Evolutionary conservation across 2,113 vertebrate species (phyloP), one percentile per base, ranked within the genome.

Genomic region (Trogon melanurus): DNA sequence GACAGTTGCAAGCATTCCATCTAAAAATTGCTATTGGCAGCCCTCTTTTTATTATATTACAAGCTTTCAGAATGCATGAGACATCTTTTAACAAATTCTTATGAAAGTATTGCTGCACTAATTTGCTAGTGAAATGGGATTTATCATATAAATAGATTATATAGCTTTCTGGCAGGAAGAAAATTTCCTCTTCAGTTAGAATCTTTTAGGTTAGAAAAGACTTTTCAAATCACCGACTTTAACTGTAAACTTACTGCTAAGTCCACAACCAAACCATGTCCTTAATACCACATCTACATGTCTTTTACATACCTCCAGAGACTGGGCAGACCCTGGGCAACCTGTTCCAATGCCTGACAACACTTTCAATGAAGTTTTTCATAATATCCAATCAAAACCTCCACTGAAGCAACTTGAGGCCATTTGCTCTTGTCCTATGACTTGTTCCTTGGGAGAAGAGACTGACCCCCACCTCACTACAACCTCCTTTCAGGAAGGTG

Each of bases 241-340:
- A 50, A 25, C 15, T 9, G 5, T 21, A 12, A 23, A 11, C 30
- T 7, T 10, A 30, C 16, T 66, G 4, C 12, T 1, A 1, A 58
- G n/a, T 27, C n/a, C 21, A 34, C 23, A 16, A 21, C 17, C 23
- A 56, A 78, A 50, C 30, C 0, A 0, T 57, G 34, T 5, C 27
- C 30, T 5, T 18, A 56, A 48, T 12, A 4, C 14, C 27, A 34
- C 6, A 17, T 21, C 23, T n/a, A 15, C 22, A 27, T 5, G 13
- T n/a, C 22, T 16, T 11, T 16, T 47, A 62, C 57, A 62, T 11
- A 27, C 4, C 27, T 23, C 13, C 15, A 47, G 18, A 41, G 20
- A 9, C 6, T 73, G 41, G 36, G 36, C 36, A 36, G 36, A 36
- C 36, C 36, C 13, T 36, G 15, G 30, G 30, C 9, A 79, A 17